Conservation (phyloP, 2,888 invertebrate species). For the Ypsolopha scabrella region DNA sequence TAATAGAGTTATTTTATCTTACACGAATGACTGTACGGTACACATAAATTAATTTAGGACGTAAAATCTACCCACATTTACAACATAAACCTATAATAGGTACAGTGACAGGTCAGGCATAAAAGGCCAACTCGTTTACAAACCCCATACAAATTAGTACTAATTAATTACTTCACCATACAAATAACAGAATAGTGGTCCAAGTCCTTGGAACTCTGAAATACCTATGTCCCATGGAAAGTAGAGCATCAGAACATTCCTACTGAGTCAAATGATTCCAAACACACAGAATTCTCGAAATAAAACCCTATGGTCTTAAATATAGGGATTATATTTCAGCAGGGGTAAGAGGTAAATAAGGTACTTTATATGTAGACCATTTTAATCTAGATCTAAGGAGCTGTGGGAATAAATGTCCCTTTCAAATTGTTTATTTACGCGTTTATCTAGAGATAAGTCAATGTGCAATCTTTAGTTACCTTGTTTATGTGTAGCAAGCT, state of each 20-base stretch:
- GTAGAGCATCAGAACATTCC: constrained; percentile 48
- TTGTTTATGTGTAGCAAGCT: too few relatives aligned
- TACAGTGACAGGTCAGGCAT: too few relatives aligned
- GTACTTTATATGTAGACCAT: constrained; percentile 10
- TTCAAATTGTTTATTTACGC: constrained; percentile 47
- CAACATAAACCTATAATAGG: too few relatives aligned
- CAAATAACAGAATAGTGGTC: neutral
- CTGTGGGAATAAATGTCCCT: constrained; percentile 59
- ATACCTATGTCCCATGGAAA: constrained; percentile 26
- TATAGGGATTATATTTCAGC: constrained; percentile 11
- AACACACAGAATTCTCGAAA: neutral
- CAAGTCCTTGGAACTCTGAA: neutral
- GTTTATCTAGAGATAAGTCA: neutral
- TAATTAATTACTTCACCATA: too few relatives aligned
- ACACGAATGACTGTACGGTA: too few relatives aligned
- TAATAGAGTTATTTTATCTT: too few relatives aligned
- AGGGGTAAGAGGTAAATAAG: constrained; percentile 8
- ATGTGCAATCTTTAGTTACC: neutral
- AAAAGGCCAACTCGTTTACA: too few relatives aligned
- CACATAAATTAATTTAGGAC: too few relatives aligned
- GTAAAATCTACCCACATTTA: too few relatives aligned
- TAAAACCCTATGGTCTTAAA: constrained; percentile 4
- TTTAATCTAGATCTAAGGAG: constrained; percentile 20
- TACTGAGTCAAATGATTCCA: constrained; percentile 25
- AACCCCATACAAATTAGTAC: too few relatives aligned